These are phyloP conservation scores for Phaonia tiefii DNA, from an alignment of 2,888 invertebrate species.

Conservation along the genomic window DNA sequence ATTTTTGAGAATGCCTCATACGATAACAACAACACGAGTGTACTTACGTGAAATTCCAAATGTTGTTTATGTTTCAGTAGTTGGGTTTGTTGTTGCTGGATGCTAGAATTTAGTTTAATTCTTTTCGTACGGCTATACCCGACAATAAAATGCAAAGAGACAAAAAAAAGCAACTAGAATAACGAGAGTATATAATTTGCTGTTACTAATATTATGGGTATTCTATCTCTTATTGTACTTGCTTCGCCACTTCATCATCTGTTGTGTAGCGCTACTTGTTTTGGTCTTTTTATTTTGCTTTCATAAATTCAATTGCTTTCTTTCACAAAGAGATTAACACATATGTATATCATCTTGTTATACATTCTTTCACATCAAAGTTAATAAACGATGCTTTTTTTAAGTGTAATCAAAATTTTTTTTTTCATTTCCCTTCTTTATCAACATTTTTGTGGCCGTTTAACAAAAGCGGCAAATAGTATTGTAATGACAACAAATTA, in stretches of 20 bases:
- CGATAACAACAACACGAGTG: background rate
- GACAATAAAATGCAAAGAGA: too few relatives aligned
- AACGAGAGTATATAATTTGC: too few relatives aligned
- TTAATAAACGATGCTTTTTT: conserved; percentile 5
- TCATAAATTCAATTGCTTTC: background rate
- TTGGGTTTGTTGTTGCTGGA: background rate
- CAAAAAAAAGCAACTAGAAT: too few relatives aligned
- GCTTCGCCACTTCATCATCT: too few relatives aligned
- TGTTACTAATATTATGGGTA: too few relatives aligned
- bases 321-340: background rate
- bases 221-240: too few relatives aligned
- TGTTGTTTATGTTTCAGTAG: too few relatives aligned
- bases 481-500: conserved; percentile 45
- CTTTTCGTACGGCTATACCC: background rate
- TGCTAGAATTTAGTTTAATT: background rate
- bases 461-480: background rate
- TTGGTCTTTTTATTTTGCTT: background rate
- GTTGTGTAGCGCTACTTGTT: conserved; percentile 1
- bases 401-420: conserved; percentile 16
- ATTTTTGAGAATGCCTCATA: background rate
- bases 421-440: background rate
- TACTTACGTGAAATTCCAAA: too few relatives aligned
- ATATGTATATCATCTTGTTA: background rate
- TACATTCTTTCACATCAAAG: background rate
- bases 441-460: background rate